Evolutionary conservation across 2,797 vertebrate genomes (phyloP).

Genomic region (Spinus olivaceus): DNA sequence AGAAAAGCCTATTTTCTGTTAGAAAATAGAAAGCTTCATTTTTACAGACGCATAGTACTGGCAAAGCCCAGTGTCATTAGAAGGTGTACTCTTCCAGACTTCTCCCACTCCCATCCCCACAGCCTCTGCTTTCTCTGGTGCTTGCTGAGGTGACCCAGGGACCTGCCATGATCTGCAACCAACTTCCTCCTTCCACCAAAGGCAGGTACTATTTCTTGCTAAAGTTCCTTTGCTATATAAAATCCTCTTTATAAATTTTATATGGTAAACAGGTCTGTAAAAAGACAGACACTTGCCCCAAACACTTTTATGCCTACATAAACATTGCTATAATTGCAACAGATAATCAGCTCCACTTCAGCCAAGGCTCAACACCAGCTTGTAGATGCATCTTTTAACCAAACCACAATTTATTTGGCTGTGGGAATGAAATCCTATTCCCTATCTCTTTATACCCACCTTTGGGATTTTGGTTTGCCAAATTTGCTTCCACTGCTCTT

Average conservation of each 20-base stretch:
- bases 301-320: background rate
- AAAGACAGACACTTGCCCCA: background rate
- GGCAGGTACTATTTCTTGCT: background rate
- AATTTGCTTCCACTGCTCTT: background rate
- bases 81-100: background rate
- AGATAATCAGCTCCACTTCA: background rate
- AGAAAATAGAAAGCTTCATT: background rate
- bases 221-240: background rate
- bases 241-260: background rate
- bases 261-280: background rate
- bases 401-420: background rate
- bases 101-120: fast-evolving
- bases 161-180: background rate
- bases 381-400: background rate
- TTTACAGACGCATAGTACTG: background rate
- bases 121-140: background rate
- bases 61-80: background rate
- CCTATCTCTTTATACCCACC: background rate
- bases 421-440: background rate
- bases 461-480: background rate
- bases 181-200: background rate
- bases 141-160: background rate
- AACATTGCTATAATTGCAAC: background rate
- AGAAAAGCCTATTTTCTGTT: background rate
- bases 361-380: background rate